Conservation (phyloP, 2,113 vertebrate species). For the Campylorhamphus procurvoides region DNA sequence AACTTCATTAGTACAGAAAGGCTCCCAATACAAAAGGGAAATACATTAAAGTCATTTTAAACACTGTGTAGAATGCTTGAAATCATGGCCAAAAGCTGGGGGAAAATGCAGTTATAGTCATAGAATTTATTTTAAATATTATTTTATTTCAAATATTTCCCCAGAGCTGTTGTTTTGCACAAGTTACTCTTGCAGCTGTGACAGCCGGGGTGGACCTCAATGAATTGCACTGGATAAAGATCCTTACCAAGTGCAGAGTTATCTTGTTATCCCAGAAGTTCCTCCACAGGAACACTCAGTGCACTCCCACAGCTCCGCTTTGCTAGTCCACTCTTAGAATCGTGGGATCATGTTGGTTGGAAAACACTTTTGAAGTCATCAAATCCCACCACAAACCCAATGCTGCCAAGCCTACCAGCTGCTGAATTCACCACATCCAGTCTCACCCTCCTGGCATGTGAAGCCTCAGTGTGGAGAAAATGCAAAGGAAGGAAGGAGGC, state of each 20-base stretch:
- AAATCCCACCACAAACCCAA: not conserved
- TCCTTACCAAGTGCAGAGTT: not conserved
- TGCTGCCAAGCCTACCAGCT: not conserved
- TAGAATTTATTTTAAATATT: not conserved
- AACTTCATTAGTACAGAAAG: not conserved
- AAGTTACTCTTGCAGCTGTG: not conserved
- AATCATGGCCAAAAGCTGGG: not conserved
- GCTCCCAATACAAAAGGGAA: not conserved
- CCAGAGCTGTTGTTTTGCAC: not conserved
- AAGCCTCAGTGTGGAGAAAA: not conserved
- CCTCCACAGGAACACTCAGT: not conserved
- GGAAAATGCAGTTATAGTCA: accelerated
- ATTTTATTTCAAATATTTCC: not conserved
- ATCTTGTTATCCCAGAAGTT: not conserved
- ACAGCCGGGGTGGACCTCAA: not conserved
- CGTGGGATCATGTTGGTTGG: not conserved
- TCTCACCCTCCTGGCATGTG: not conserved
- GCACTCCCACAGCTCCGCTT: not conserved
- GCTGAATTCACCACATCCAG: not conserved
- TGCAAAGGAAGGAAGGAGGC: not conserved
- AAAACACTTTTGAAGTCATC: not conserved
- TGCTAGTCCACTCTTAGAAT: not conserved
- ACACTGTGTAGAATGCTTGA: not conserved
- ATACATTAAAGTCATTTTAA: not conserved
- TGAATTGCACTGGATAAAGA: not conserved